Conservation (phyloP, 2,888 invertebrate genomes). For the Xylota segnis region DNA sequence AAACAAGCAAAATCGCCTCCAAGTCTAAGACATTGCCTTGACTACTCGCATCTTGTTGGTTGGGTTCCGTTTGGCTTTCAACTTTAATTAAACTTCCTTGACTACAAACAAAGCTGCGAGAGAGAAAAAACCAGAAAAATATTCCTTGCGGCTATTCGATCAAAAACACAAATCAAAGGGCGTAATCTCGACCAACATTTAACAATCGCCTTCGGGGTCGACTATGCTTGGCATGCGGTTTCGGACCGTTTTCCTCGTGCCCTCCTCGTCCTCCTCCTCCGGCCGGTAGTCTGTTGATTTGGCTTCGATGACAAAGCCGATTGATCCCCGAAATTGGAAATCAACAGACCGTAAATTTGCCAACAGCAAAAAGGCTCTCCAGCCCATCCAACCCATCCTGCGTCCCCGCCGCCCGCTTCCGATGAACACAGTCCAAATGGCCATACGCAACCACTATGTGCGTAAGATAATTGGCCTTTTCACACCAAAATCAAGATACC, state of each 20-base stretch:
- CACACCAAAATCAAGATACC: conserved; percentile 72
- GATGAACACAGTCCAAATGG: conserved; percentile 50
- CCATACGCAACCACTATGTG: conserved; percentile 38
- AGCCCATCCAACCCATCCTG: too few relatives aligned
- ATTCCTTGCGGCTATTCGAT: conserved; percentile 13
- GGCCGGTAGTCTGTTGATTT: conserved; percentile 29
- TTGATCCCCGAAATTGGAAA: conserved; percentile 65
- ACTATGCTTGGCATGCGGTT: conserved; percentile 28
- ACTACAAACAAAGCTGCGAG: conserved; percentile 43
- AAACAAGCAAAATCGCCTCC: conserved; percentile 12
- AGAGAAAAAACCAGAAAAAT: conserved; percentile 10
- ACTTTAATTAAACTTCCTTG: conserved; percentile 62
- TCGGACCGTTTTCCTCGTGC: background rate
- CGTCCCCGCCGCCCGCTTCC: background rate
- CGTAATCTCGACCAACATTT: conserved; percentile 61
- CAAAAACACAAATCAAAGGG: conserved; percentile 53
- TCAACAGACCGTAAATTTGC: conserved; percentile 66
- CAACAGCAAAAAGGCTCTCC: conserved; percentile 38
- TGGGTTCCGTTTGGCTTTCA: conserved; percentile 13
- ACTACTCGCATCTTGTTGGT: background rate
- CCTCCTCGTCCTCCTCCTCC: background rate
- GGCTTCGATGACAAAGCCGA: conserved; percentile 56
- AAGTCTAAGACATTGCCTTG: conserved; percentile 17
- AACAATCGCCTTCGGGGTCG: conserved; percentile 19
- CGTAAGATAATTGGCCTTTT: conserved; percentile 66